Evolutionary conservation across 1,140 invertebrate genomes (phyloP), one percentile per base, ranked within the genome.

Genomic region (Polypedilum pembai): DNA sequence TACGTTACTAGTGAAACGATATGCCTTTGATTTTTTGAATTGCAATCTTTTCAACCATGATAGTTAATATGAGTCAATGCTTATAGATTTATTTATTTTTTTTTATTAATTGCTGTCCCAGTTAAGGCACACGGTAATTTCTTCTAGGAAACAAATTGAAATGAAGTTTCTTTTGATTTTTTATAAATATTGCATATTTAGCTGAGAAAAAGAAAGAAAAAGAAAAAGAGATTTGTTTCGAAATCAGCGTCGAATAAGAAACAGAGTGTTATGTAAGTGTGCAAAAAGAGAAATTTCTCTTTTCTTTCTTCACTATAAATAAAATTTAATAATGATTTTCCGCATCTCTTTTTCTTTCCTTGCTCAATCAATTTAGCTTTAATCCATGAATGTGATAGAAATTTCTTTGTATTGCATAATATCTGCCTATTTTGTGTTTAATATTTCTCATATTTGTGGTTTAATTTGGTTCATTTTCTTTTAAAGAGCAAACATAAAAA

Each of bases 281-380:
- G 45, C 45, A 56, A 56, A 56, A 56, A 56, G 45, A 56, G 45
- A 56, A 56, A 56, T 56, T 56, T 56, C 24, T 56, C n/a, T 56
- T 56, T n/a, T n/a, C 12, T n/a, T n/a, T 56, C 12, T 56, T 56
- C 45, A n/a, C 45, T 56, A 56, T n/a, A 56, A 56, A 56, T 56
- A 15, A 15, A 56, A n/a, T 56, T 56, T n/a, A 56, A n/a, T n/a
- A 56, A 56, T 56, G 4, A n/a, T 56, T 56, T 56, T 56, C 45
- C 45, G 45, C 45, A 56, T 56, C 45, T 56, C 45, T 56, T 33
- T 33, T 33, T 33, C 24, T 33, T 33, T 33, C 24, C 24, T 33
- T 33, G 24, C 24, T 33, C 24, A 33, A 5, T 33, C 2, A 33
- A 3, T 33, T n/a, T n/a, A n/a, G 24, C 24, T 33, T 33, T 33